Evolutionary conservation across 2,888 invertebrate genomes (phyloP).

Genomic region (Perdita meconis): DNA sequence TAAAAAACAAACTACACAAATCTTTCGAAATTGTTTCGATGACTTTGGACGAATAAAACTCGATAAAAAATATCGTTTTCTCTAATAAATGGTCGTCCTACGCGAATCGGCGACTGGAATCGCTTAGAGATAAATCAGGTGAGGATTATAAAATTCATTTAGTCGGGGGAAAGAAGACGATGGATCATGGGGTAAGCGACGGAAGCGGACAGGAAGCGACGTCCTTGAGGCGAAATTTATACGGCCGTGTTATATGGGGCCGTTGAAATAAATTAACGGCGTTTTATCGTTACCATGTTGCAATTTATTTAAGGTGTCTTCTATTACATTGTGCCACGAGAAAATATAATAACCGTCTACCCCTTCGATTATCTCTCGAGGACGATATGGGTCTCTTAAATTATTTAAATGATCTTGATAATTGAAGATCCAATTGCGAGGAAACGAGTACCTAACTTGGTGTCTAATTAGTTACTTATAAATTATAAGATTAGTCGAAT

Average conservation of each 20-base stretch:
- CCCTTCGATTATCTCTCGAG: slow-evolving; percentile 6
- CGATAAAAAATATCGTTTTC: no score
- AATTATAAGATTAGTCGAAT: background rate
- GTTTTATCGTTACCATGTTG: slow-evolving; percentile 73
- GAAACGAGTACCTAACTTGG: slow-evolving; percentile 45
- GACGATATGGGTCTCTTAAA: slow-evolving; percentile 22
- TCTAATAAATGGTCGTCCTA: no score
- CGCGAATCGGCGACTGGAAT: slow-evolving; percentile 9
- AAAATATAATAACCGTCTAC: slow-evolving; percentile 52
- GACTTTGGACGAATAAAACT: no score
- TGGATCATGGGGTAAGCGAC: background rate
- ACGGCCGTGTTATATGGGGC: slow-evolving; percentile 77
- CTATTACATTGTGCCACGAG: slow-evolving; percentile 45
- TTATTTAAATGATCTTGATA: slow-evolving; percentile 43
- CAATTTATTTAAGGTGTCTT: slow-evolving; percentile 76
- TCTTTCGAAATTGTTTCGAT: no score
- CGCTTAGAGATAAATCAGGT: slow-evolving; percentile 31
- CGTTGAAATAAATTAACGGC: slow-evolving; percentile 81
- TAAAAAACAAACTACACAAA: no score
- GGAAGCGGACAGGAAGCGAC: slow-evolving; percentile 19
- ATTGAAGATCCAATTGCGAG: slow-evolving; percentile 32
- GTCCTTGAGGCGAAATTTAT: slow-evolving; percentile 74
- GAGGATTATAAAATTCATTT: slow-evolving; percentile 1
- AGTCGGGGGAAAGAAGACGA: background rate
- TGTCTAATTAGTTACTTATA: slow-evolving; percentile 27